These are phyloP conservation scores for Epinephelus moara DNA, from an alignment of 2,113 vertebrate species.

Conservation along the genomic window DNA sequence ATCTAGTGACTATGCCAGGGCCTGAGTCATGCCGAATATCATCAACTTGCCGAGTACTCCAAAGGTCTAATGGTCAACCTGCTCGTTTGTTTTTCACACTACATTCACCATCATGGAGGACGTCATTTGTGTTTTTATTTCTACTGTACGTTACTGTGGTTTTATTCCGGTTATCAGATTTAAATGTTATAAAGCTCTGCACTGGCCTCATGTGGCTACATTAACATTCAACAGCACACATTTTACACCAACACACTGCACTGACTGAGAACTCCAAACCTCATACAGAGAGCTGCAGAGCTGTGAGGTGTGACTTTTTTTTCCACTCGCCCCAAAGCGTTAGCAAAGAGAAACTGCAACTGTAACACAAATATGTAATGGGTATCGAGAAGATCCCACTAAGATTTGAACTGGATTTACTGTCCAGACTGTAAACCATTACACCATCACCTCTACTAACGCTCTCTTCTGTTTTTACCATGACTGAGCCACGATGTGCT, in stretches of 20 bases:
- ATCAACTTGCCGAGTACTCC: conserved; percentile 47
- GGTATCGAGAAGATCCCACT: conserved; percentile 12
- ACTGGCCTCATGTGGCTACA: conserved; percentile 18
- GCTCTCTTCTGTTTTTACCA: neutral
- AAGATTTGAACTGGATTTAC: conserved; percentile 74
- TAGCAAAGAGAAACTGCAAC: conserved; percentile 18
- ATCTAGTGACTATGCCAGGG: conserved; percentile 28
- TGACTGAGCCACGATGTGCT: conserved; percentile 22
- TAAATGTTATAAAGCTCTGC: conserved; percentile 46
- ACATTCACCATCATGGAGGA: conserved; percentile 30
- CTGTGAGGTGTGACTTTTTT: conserved; percentile 13
- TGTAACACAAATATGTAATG: conserved; percentile 14
- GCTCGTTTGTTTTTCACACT: conserved; percentile 43
- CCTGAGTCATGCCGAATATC: conserved; percentile 40
- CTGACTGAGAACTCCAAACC: conserved; percentile 34
- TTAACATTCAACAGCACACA: conserved; percentile 31
- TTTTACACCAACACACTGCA: conserved; percentile 35
- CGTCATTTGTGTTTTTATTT: conserved; percentile 37
- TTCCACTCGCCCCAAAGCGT: neutral
- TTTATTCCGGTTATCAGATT: conserved; percentile 44
- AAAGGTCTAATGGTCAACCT: conserved; percentile 43
- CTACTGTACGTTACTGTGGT: conserved; percentile 44
- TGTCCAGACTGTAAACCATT: conserved; percentile 76
- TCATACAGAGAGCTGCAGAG: conserved; percentile 12
- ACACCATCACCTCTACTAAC: conserved; percentile 24